These are phyloP conservation scores for Ceyx cyanopectus DNA, from an alignment of 2,113 vertebrate genomes.

Conservation along the genomic window DNA sequence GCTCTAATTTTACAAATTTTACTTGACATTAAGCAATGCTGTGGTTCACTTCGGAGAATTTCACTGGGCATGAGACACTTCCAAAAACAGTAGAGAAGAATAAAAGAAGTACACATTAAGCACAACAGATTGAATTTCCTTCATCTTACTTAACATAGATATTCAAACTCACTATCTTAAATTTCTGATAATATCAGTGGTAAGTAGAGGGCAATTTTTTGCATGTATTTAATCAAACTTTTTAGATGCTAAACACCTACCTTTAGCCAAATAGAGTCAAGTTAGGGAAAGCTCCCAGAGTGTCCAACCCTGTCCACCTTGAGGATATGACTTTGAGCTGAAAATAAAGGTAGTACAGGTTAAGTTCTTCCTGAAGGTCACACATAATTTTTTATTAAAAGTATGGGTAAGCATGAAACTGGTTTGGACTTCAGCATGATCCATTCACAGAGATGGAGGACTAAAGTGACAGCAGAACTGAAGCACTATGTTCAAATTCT, in stretches of 20 bases:
- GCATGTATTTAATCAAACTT: neutral
- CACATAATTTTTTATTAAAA: neutral
- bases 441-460: neutral
- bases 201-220: neutral
- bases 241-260: neutral
- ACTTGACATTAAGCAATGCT: neutral
- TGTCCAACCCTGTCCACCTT: neutral
- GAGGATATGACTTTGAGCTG: neutral
- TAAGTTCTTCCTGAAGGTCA: neutral
- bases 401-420: neutral
- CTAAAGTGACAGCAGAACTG: neutral
- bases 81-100: neutral
- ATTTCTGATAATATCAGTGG: neutral
- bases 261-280: neutral
- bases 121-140: neutral
- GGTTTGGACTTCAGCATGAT: neutral
- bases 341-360: neutral
- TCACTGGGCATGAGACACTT: neutral
- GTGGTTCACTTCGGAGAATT: neutral
- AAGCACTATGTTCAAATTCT: neutral
- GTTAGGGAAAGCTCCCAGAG: neutral
- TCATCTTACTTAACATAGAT: fast-evolving
- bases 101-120: neutral
- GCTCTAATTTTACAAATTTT: neutral
- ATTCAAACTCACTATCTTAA: neutral